These are phyloP conservation scores for Chaetorhynchus papuensis DNA, from an alignment of 2,113 vertebrate species.

Conservation along the genomic window DNA sequence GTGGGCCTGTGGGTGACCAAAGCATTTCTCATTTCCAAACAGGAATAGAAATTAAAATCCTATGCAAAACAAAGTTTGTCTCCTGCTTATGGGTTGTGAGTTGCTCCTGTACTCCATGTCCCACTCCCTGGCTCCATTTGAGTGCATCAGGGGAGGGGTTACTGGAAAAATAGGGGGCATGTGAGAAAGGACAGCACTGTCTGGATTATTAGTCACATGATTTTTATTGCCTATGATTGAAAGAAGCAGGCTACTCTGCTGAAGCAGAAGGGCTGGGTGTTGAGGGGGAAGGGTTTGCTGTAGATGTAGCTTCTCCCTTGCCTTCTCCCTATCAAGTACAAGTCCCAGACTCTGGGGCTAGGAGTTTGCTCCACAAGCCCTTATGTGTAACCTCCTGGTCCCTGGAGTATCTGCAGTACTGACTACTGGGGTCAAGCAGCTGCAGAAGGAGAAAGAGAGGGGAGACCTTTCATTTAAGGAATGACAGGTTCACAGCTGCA, in stretches of 20 bases:
- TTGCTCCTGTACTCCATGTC: background rate
- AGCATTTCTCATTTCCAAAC: background rate
- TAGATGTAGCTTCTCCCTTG: background rate
- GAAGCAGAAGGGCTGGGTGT: background rate
- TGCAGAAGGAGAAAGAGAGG: background rate
- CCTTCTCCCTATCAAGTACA: background rate
- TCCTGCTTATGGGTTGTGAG: background rate
- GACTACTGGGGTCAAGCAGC: background rate
- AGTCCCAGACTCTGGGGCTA: background rate
- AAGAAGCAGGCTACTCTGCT: background rate
- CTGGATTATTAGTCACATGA: background rate
- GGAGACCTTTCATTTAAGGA: background rate
- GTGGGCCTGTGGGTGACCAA: background rate
- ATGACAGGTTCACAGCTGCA: background rate
- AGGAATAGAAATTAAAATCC: background rate
- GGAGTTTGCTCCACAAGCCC: background rate
- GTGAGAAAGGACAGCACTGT: background rate
- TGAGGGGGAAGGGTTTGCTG: background rate
- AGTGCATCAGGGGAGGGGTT: background rate
- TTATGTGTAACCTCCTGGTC: background rate
- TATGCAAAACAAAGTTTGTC: background rate
- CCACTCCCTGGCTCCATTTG: rapidly evolving
- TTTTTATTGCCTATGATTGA: background rate
- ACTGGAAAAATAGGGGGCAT: background rate
- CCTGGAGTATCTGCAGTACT: background rate